Percentiles rank a stretch among this genome's conserved stretches.
Evolutionary conservation across 2,113 vertebrate species (phyloP).

Genomic region (Anhinga anhinga): DNA sequence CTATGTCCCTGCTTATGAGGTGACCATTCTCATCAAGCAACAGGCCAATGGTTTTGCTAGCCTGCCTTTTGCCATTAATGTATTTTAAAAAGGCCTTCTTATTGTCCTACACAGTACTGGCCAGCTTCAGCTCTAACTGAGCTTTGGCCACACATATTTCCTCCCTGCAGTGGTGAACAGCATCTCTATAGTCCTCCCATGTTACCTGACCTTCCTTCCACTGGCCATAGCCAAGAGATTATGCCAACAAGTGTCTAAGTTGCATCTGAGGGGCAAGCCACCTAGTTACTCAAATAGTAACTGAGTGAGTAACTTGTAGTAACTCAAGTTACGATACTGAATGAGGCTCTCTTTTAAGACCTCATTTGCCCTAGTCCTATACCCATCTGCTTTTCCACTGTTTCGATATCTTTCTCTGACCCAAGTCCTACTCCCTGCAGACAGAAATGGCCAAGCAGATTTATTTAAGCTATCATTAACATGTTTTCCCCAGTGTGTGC

Average conservation of each 20-base stretch:
- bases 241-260: neutral
- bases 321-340: neutral
- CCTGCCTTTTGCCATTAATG: no score
- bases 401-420: neutral
- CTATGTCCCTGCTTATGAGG: no score
- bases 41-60: no score
- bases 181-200: no score
- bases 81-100: no score
- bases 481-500: neutral
- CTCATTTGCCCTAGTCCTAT: neutral
- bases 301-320: neutral
- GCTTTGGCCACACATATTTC: no score
- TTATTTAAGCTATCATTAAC: neutral
- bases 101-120: no score
- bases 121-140: no score
- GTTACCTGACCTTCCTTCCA: no score
- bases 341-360: neutral
- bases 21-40: no score
- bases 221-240: no score
- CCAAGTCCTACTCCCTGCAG: neutral
- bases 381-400: neutral
- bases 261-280: neutral
- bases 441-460: neutral
- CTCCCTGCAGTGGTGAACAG: no score
- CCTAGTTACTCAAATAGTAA: neutral